Base-by-base conservation (phyloP, 1,140 invertebrate species). In the Aphidius gifuensis region DNA sequence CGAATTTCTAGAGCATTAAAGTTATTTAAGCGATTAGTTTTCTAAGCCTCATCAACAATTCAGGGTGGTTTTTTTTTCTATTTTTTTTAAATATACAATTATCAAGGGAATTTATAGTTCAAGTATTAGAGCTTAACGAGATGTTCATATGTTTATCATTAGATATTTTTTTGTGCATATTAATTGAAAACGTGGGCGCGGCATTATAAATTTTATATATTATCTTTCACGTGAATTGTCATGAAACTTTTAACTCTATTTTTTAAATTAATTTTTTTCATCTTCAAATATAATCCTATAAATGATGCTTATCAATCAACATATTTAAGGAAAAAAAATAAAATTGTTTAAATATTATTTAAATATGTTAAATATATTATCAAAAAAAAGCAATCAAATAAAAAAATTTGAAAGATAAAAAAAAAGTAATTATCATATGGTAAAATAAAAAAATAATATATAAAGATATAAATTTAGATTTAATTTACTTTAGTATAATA, bases 1-100 rank as follows among this genome's bases (percentile, higher is more conserved):
- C 64, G 64, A 50, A 66, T 63, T 66, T 66, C 48, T 66, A 51
- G 64, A 53, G 56, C 64, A 53, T 53, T 49, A 60, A 32, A 60
- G 49, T 57, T 49, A 58, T 47, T 62, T 58, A 54, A 50, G 23
- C 23, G 51, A 66, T 64, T 58, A 64, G 47, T 8, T 58, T 48
- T 45, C 50, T 47, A 44, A 23, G 45, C 32, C 47, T 43, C 8
- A 56, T 9, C 9, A 38, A 8, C 16, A 44, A 32, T 60, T 39
- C 40, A 51, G 39, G 16, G 49, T 32, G 39, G 50, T 16, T 16
- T 16, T 16, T 16, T 16, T 16, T 16, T 16, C 16, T 16, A 16
- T 16, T 16, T 32, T 32, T 60, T 51, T 39, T 38, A 46, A 44
- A 44, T 48, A 53, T 53, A 60, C 21, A 59, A 47, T 59, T 60